A percentile compares a stretch with the other conserved stretches of the same genome.
phyloP scores from a whole-genome alignment of 2,113 vertebrate genomes.

The Catagonus wagneri region DNA sequence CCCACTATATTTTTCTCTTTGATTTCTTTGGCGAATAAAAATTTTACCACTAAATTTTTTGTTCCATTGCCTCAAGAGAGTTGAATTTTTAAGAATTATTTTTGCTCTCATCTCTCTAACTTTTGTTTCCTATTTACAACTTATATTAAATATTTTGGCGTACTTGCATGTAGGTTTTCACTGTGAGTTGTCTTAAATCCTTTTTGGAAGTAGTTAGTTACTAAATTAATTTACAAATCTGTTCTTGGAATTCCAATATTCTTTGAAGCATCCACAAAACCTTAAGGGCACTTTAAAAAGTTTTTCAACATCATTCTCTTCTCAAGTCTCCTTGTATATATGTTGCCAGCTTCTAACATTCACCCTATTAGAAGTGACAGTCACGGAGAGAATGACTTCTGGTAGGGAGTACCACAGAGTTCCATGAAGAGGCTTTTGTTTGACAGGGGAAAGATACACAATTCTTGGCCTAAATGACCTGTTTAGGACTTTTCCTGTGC shows the following conservation, averaged over 20 bases:
- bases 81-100: background rate
- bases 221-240: background rate
- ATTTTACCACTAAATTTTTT: constrained; percentile 38
- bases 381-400: background rate
- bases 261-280: background rate
- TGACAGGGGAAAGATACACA: background rate
- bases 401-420: background rate
- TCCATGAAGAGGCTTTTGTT: background rate
- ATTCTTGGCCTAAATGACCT: background rate
- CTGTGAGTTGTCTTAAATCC: background rate
- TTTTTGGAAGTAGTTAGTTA: background rate
- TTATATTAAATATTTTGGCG: background rate
- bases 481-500: background rate
- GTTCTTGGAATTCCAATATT: background rate
- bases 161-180: background rate
- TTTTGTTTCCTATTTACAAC: background rate
- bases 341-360: background rate
- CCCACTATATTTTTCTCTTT: background rate
- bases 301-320: constrained; percentile 19
- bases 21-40: background rate
- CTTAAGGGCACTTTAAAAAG: background rate
- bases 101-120: background rate
- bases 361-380: background rate
- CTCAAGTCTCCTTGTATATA: background rate
- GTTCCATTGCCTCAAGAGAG: background rate